Conservation (phyloP, 2,888 invertebrate genomes). For the Galerucella nymphaeae region DNA sequence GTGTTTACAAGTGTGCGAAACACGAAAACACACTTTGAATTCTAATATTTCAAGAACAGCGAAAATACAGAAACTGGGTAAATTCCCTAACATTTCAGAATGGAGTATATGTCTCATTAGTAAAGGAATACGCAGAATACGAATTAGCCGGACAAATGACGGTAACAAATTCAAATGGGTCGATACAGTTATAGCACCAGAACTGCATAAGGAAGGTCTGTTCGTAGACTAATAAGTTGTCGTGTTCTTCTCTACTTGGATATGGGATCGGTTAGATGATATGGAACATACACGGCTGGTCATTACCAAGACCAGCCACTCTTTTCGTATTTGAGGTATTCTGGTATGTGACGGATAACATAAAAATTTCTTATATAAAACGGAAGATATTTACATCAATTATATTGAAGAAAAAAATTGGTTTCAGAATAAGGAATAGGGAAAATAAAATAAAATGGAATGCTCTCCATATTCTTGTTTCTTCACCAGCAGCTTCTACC, state of each 20-base stretch:
- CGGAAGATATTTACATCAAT: not conserved
- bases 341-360: not conserved
- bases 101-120: slow-evolving; percentile 35
- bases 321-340: slow-evolving; percentile 1
- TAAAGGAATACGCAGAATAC: slow-evolving; percentile 35
- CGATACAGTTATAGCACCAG: slow-evolving; percentile 37
- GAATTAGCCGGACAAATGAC: slow-evolving; percentile 34
- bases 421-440: too few species aligned
- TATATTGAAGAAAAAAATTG: too few species aligned
- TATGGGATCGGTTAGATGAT: slow-evolving; percentile 35
- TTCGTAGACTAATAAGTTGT: slow-evolving; percentile 36
- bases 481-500: too few species aligned
- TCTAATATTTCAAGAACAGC: not conserved
- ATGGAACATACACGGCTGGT: slow-evolving; percentile 21
- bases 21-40: slow-evolving; percentile 23
- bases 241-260: slow-evolving; percentile 34
- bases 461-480: too few species aligned
- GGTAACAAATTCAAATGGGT: slow-evolving; percentile 35
- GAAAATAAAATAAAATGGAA: too few species aligned
- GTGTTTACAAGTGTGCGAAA: not conserved
- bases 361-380: not conserved
- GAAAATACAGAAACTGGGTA: slow-evolving; percentile 11
- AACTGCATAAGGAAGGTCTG: slow-evolving; percentile 35
- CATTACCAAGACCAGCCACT: slow-evolving; percentile 20
- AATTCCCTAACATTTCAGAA: slow-evolving; percentile 26